A percentile compares a stretch with the other conserved stretches of the same genome.
Evolutionary conservation across 2,113 vertebrate species (phyloP).

Genomic region (Chiloscyllium plagiosum): DNA sequence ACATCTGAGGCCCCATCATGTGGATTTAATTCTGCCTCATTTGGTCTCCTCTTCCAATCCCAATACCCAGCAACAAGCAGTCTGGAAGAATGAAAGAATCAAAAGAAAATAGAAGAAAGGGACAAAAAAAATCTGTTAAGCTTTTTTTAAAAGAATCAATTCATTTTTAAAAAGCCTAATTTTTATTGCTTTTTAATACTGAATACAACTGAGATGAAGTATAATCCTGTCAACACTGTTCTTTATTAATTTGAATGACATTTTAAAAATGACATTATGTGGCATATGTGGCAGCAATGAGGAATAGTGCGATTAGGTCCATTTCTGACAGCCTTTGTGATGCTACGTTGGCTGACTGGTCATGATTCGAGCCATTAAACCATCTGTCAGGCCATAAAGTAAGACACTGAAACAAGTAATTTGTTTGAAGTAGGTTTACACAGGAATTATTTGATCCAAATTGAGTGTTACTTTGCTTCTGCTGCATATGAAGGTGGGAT

Average conservation of each 20-base stretch:
- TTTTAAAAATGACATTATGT: neutral
- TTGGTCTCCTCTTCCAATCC: neutral
- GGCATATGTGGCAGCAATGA: slow-evolving; percentile 28
- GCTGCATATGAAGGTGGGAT: neutral
- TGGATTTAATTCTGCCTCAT: neutral
- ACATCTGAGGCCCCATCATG: neutral
- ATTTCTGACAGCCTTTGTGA: slow-evolving; percentile 25
- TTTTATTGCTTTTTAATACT: slow-evolving; percentile 18
- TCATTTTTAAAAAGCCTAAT: neutral
- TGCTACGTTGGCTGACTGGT: slow-evolving; percentile 26
- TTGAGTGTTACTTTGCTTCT: neutral
- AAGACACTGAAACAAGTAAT: neutral
- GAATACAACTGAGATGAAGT: neutral
- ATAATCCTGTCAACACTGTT: slow-evolving; percentile 20
- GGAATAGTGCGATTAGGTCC: slow-evolving; percentile 20
- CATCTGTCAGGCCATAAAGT: slow-evolving; percentile 30
- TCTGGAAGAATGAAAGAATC: neutral
- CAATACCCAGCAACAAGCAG: no score
- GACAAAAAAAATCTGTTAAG: neutral
- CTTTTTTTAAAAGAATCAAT: neutral
- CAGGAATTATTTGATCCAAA: neutral
- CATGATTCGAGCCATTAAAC: slow-evolving; percentile 26
- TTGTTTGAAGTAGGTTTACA: neutral
- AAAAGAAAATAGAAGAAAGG: neutral
- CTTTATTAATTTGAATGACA: slow-evolving; percentile 21